Evolutionary conservation across 2,797 vertebrate genomes (phyloP).

Genomic region (Falco naumanni): DNA sequence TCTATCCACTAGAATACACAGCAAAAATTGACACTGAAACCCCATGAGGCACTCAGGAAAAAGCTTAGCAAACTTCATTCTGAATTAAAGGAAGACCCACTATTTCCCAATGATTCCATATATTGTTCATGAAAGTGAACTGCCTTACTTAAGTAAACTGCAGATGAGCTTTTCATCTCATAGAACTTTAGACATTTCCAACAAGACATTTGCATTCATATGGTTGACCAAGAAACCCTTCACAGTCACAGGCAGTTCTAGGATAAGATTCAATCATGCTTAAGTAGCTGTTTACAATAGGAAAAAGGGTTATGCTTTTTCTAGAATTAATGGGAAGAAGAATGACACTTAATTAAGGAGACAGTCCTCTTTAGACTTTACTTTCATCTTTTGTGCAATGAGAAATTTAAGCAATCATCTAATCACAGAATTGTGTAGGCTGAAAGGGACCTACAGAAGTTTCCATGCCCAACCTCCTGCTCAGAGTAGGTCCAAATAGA

Average conservation of each 20-base stretch:
- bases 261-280: background rate
- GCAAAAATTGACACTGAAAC: background rate
- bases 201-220: background rate
- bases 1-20: background rate
- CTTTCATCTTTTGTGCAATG: background rate
- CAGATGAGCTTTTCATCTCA: background rate
- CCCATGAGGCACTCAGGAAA: background rate
- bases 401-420: background rate
- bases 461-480: background rate
- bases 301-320: background rate
- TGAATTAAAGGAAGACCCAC: background rate
- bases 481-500: background rate
- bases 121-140: background rate
- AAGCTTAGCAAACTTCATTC: background rate
- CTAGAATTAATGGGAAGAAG: background rate
- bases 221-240: background rate
- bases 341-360: background rate
- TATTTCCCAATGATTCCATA: background rate
- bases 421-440: background rate
- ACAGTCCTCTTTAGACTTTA: background rate
- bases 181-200: background rate
- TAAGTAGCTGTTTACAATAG: background rate
- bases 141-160: background rate
- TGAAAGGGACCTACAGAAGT: background rate
- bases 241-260: background rate